Base-by-base conservation (phyloP, 2,797 vertebrate species). In the Lemur catta region DNA sequence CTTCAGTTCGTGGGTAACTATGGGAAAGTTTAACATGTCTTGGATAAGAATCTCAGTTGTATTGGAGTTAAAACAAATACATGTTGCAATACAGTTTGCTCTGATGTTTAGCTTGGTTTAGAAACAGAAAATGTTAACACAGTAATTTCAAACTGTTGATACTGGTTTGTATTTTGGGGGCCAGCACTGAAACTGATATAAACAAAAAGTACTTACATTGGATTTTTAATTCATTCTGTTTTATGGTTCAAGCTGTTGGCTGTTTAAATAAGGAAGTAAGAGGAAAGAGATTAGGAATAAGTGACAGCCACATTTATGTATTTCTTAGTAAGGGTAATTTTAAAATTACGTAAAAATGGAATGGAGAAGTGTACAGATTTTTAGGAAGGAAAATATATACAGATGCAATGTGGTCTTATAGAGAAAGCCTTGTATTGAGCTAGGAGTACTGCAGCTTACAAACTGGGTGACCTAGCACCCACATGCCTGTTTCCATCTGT, bases 121-220 rank as follows among this genome's bases (percentile, higher is more conserved):
- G 96, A 98, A 98, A 97, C 89, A 97, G 97, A 98, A 98, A 97
- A 98, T 98, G 92, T 98, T 98, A 98, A 98, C 96, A 97, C 96
- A 98, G 96, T 98, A 98, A 98, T 98, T 98, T 98, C 98, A 98
- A 98, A 98, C 96, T 98, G 97, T 98, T 98, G 98, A 98, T 98
- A 96, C 84, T 98, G 67, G 85, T 98, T 99, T 98, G 97, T 96
- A 95, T 97, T 98, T 95, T 97, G 67, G 96, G 89, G 96, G 97
- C 98, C 98, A 98, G 97, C 89, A 98, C 89, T 98, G 98, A 99
- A 98, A 98, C 33, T 97, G 96, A 98, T 98, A 98, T 98, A 98
- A 98, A 98, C 98, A 98, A 97, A 98, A 71, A 97, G 88, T 97
- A 98, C 67, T 94, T 96, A 92, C 93, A 78, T 22, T 92, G 97